phyloP scores from a whole-genome alignment of 1,140 invertebrate species.

The Eciton burchellii region DNA sequence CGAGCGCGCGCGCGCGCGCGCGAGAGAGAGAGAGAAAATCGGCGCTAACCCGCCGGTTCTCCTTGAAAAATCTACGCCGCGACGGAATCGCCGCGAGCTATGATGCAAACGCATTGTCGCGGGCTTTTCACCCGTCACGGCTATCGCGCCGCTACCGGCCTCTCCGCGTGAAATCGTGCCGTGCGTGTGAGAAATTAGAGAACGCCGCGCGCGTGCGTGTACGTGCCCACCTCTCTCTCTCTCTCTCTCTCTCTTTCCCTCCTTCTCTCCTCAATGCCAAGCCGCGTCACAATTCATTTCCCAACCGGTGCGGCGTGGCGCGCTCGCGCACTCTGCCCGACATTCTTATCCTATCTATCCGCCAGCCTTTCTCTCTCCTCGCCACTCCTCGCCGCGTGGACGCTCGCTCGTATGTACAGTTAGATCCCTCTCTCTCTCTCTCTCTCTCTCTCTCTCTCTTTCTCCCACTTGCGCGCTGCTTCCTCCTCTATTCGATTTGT shows the following conservation, averaged over 20 bases:
- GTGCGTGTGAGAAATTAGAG: slow-evolving; percentile 66
- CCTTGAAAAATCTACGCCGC: slow-evolving; percentile 57
- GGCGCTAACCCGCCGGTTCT: not conserved
- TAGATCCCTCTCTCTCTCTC: slow-evolving; percentile 40
- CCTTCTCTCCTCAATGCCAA: slow-evolving; percentile 66
- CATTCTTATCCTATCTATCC: slow-evolving; percentile 70
- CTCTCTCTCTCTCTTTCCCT: slow-evolving; percentile 18
- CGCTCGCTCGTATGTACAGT: slow-evolving; percentile 66
- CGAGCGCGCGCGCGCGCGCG: not conserved
- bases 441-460: not conserved
- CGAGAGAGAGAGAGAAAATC: not conserved
- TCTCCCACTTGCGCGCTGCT: not conserved
- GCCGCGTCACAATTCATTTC: slow-evolving; percentile 73
- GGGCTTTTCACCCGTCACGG: slow-evolving; percentile 41
- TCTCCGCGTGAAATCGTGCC: slow-evolving; percentile 58
- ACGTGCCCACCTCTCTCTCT: slow-evolving; percentile 5
- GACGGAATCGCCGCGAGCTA: slow-evolving; percentile 18
- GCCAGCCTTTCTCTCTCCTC: slow-evolving; percentile 51
- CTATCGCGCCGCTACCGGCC: slow-evolving; percentile 12
- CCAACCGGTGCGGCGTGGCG: slow-evolving; percentile 56
- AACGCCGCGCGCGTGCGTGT: slow-evolving; percentile 29
- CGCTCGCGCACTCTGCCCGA: slow-evolving; percentile 46
- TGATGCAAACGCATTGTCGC: slow-evolving; percentile 57
- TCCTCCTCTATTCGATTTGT: slow-evolving; percentile 29
- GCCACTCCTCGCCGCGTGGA: not conserved